A percentile compares a stretch with the other conserved stretches of the same genome.
phyloP scores from a whole-genome alignment of 2,888 invertebrate species.

The Teleiodes luculella region DNA sequence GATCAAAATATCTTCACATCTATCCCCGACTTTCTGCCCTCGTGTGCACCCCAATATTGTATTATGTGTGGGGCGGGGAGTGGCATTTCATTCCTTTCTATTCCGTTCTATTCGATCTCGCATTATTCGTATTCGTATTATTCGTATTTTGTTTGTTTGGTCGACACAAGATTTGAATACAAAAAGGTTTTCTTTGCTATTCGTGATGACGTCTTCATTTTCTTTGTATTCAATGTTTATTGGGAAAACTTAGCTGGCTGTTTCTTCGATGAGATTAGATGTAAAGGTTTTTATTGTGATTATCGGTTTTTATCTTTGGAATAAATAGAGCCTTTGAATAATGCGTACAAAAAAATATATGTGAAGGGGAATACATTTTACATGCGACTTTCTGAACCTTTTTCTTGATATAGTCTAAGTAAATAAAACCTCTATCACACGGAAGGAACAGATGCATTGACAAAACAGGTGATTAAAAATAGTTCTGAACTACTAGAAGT shows the following conservation, averaged over 20 bases:
- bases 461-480: too few species aligned
- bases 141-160: conserved; percentile 60
- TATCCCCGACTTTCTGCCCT: background rate
- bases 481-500: too few species aligned
- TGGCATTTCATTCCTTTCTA: conserved; percentile 45
- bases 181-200: background rate
- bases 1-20: background rate
- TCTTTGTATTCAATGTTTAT: background rate
- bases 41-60: conserved; percentile 30
- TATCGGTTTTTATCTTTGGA: too few species aligned
- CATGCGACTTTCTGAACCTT: too few species aligned
- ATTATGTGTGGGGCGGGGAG: conserved; percentile 51
- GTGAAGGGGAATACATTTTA: too few species aligned
- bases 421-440: too few species aligned
- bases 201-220: background rate
- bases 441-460: too few species aligned
- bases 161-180: conserved; percentile 20
- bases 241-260: background rate
- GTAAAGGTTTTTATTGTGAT: too few species aligned
- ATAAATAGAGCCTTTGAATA: too few species aligned
- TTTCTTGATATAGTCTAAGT: too few species aligned
- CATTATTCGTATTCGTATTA: conserved; percentile 50
- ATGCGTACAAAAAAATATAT: too few species aligned
- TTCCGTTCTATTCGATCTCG: conserved; percentile 43
- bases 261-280: too few species aligned